Evolutionary conservation across 1,140 invertebrate genomes (phyloP).

Genomic region (Drosophila rufa): DNA sequence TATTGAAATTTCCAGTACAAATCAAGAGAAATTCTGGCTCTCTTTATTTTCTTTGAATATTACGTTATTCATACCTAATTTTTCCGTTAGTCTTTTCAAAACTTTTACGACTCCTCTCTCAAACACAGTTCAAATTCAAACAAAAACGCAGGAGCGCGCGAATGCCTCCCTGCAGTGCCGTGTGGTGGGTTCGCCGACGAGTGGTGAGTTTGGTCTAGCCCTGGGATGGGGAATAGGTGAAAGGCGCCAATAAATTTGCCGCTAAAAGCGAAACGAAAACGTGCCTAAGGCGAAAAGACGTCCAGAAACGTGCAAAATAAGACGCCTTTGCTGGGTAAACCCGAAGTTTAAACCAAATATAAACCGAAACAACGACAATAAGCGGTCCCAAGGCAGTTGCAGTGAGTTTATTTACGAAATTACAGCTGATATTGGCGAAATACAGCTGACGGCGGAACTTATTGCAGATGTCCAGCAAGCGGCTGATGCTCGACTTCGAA

Average conservation of each 20-base stretch:
- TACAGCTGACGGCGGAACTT: conserved; percentile 29
- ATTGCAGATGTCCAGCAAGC: conserved; percentile 47
- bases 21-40: neutral
- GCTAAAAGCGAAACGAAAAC: conserved; percentile 24
- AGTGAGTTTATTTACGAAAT: conserved; percentile 7
- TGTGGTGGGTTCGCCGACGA: conserved; percentile 1
- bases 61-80: neutral
- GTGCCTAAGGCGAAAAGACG: neutral
- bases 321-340: neutral
- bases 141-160: neutral
- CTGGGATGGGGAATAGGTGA: conserved; percentile 11
- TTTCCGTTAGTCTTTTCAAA: neutral
- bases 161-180: neutral
- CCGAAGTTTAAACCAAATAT: neutral
- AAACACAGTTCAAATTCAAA: conserved; percentile 15
- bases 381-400: neutral
- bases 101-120: no score
- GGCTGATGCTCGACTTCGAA: conserved; percentile 40
- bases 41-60: neutral
- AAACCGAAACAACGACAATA: neutral
- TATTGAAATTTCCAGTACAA: neutral
- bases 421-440: conserved; percentile 18
- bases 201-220: neutral
- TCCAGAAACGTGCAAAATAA: conserved; percentile 5
- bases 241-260: conserved; percentile 33